These are phyloP conservation scores for Erythrolamprus reginae DNA, from an alignment of 2,113 vertebrate species.

Conservation along the genomic window DNA sequence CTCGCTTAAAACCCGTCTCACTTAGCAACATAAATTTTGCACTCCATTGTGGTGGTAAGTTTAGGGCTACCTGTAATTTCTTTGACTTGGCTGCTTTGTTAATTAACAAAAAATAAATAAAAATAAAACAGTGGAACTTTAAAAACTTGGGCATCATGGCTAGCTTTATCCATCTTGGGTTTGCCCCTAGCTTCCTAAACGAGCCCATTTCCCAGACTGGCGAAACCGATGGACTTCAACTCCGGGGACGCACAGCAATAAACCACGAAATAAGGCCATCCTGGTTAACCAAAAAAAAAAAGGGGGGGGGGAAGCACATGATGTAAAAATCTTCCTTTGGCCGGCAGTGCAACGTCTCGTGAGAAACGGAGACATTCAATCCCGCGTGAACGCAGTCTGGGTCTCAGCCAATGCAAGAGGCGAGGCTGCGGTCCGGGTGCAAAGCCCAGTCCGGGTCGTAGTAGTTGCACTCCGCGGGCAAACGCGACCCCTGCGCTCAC, in stretches of 20 bases:
- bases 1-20: no score
- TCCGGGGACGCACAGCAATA: neutral
- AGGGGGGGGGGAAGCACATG: no score
- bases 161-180: neutral
- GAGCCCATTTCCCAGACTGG: neutral
- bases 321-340: neutral
- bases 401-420: neutral
- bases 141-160: no score
- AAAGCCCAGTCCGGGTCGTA: accelerated
- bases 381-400: neutral
- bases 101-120: neutral
- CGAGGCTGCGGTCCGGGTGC: neutral
- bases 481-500: neutral
- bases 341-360: neutral
- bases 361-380: neutral
- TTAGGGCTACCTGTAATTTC: neutral
- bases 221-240: neutral
- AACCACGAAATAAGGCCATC: neutral
- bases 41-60: no score
- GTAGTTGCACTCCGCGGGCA: neutral
- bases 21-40: no score
- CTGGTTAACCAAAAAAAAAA: neutral
- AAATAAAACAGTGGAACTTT: neutral
- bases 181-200: neutral
- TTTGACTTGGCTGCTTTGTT: neutral